These are phyloP conservation scores for Hydractinia symbiolongicarpus DNA, from an alignment of 30 jellyfish, hydroid and myxozoan species.

Conservation along the genomic window DNA sequence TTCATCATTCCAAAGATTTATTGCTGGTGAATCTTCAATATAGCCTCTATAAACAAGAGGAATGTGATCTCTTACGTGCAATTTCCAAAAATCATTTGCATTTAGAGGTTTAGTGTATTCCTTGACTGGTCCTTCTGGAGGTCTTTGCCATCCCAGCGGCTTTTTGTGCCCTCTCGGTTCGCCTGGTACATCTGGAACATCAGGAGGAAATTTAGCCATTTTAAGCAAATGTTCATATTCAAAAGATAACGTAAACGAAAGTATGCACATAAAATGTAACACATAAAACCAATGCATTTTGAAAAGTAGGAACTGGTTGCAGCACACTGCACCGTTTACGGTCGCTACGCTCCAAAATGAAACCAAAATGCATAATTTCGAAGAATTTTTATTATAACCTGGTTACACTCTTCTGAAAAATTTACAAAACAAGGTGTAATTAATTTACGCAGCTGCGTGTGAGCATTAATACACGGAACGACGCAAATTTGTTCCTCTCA, in stretches of 20 bases:
- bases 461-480: too few species aligned
- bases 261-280: too few species aligned
- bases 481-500: too few species aligned
- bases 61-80: constrained; percentile 50
- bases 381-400: too few species aligned
- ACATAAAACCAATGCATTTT: too few species aligned
- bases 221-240: constrained; percentile 1
- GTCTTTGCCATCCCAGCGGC: constrained; percentile 74
- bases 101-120: constrained; percentile 53
- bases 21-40: constrained; percentile 64
- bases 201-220: constrained; percentile 27
- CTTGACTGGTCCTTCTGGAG: constrained; percentile 67
- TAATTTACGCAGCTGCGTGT: too few species aligned
- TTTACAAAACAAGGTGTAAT: too few species aligned
- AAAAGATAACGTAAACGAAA: neutral
- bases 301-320: too few species aligned
- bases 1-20: constrained; percentile 55
- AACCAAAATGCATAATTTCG: too few species aligned
- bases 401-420: too few species aligned
- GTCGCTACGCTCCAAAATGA: too few species aligned
- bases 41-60: constrained; percentile 64
- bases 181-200: constrained; percentile 33
- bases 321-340: too few species aligned
- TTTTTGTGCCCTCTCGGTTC: constrained; percentile 49
- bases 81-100: constrained; percentile 59